Conservation (phyloP, 2,797 vertebrate species). For the Caiman crocodilus region DNA sequence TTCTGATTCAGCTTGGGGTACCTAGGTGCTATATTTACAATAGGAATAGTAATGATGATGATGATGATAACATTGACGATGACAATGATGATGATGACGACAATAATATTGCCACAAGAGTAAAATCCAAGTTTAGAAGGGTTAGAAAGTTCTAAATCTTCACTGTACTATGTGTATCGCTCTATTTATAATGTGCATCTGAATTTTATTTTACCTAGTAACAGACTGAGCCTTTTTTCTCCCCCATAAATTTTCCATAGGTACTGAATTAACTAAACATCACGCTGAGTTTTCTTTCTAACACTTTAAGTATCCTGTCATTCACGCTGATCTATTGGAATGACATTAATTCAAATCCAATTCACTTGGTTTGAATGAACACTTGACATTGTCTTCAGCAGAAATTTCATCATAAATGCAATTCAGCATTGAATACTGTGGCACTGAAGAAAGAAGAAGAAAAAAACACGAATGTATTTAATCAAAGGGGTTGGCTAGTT, state of each 20-base stretch:
- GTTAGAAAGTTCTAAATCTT: not conserved
- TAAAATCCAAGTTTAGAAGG: not conserved
- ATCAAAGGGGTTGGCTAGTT: not conserved
- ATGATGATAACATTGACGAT: no score
- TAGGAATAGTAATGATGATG: not conserved
- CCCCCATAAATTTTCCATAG: slow-evolving; percentile 5
- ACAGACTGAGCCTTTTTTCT: not conserved
- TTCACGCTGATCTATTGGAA: slow-evolving; percentile 48
- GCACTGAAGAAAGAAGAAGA: not conserved
- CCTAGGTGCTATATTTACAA: not conserved
- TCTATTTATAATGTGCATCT: not conserved
- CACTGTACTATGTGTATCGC: not conserved
- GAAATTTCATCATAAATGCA: slow-evolving; percentile 66
- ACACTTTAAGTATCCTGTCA: slow-evolving; percentile 58
- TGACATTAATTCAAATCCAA: slow-evolving; percentile 48
- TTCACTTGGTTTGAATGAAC: slow-evolving; percentile 32
- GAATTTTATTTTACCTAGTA: not conserved
- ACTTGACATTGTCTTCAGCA: slow-evolving; percentile 49
- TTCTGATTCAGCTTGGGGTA: not conserved
- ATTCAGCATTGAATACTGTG: slow-evolving; percentile 40
- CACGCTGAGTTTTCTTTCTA: not conserved
- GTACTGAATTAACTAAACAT: slow-evolving; percentile 18
- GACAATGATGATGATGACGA: not conserved
- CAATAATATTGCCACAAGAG: not conserved
- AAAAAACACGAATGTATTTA: slow-evolving; percentile 3